These are phyloP conservation scores for Callopanchax toddi DNA, from an alignment of 2,113 vertebrate genomes.

Conservation along the genomic window DNA sequence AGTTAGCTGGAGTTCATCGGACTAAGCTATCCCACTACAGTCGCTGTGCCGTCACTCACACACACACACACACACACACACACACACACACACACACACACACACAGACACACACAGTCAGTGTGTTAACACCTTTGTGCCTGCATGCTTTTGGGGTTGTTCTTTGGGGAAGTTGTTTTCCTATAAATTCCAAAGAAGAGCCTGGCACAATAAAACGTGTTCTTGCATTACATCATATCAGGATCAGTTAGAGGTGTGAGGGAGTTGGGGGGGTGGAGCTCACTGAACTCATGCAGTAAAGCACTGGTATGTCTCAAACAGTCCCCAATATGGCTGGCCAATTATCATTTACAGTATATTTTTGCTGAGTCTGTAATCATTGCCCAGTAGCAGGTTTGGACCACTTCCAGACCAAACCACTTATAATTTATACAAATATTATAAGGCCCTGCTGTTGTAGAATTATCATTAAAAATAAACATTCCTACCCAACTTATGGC, in stretches of 20 bases:
- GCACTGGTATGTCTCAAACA: background rate
- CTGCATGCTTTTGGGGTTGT: constrained; percentile 45
- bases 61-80: background rate
- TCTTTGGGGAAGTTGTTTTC: background rate
- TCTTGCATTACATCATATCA: background rate
- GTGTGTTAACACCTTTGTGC: constrained; percentile 30
- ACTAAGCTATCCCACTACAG: constrained; percentile 29
- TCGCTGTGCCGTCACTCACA: constrained; percentile 26
- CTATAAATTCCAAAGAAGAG: constrained; percentile 23
- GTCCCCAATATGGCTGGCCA: constrained; percentile 31
- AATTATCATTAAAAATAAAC: constrained; percentile 82
- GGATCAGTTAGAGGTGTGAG: background rate
- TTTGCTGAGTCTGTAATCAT: constrained; percentile 66
- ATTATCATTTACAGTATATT: constrained; percentile 71
- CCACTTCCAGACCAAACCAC: constrained; percentile 72
- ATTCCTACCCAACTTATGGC: constrained; percentile 40
- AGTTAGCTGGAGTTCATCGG: constrained; percentile 34
- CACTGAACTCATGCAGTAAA: background rate
- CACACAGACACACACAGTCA: constrained; percentile 1
- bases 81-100: background rate
- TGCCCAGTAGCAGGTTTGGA: constrained; percentile 62
- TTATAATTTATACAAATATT: constrained; percentile 77
- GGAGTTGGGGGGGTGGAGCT: background rate
- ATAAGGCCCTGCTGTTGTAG: constrained; percentile 58
- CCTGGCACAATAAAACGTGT: constrained; percentile 3